Evolutionary conservation across 2,113 vertebrate genomes (phyloP).

Genomic region (Ophthalmolycus amberensis): DNA sequence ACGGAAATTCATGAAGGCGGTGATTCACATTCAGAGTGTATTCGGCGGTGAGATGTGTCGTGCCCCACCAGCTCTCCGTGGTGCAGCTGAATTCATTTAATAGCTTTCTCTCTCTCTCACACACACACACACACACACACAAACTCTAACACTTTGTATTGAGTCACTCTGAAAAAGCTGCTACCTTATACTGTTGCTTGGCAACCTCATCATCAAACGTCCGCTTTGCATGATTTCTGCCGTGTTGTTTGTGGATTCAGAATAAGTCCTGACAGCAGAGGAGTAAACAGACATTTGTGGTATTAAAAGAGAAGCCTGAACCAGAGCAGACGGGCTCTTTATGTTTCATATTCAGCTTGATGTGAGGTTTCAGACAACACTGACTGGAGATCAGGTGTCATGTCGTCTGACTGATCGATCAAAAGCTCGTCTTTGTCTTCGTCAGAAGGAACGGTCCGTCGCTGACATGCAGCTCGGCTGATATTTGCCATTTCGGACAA

Average conservation of each 20-base stretch:
- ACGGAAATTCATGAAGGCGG: slow-evolving; percentile 36
- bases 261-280: slow-evolving; percentile 45
- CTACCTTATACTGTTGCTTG: slow-evolving; percentile 77
- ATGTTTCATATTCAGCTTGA: slow-evolving; percentile 25
- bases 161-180: slow-evolving; percentile 71
- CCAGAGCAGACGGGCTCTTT: slow-evolving; percentile 1
- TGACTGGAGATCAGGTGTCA: slow-evolving; percentile 15
- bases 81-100: slow-evolving; percentile 64
- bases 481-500: too few relatives aligned
- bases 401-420: background rate
- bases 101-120: slow-evolving; percentile 29
- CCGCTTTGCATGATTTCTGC: slow-evolving; percentile 56
- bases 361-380: slow-evolving; percentile 11
- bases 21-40: slow-evolving; percentile 37
- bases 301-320: slow-evolving; percentile 29
- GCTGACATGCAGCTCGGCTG: background rate
- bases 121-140: slow-evolving; percentile 20
- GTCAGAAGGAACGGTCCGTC: background rate
- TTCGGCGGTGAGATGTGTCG: slow-evolving; percentile 18
- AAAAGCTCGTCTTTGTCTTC: background rate
- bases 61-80: slow-evolving; percentile 32
- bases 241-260: slow-evolving; percentile 59
- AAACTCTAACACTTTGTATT: slow-evolving; percentile 66
- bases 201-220: slow-evolving; percentile 78
- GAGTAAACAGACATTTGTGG: slow-evolving; percentile 28